These are phyloP conservation scores for Lacerta viridis DNA, from an alignment of 2,797 vertebrate genomes.

Conservation along the genomic window DNA sequence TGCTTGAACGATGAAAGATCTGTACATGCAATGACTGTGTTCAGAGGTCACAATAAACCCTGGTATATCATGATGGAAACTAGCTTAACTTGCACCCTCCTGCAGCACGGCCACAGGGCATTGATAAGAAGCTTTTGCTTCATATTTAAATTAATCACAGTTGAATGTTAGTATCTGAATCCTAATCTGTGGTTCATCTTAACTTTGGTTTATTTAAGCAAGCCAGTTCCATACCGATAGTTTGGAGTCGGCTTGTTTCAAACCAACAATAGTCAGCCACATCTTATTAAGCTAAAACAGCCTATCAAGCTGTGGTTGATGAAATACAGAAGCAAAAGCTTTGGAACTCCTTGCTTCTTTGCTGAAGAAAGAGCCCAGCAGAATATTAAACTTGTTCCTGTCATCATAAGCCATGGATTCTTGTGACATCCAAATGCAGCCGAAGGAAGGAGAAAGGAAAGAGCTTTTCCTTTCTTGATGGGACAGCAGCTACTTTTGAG, in stretches of 20 bases:
- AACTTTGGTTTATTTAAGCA: neutral
- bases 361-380: neutral
- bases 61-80: neutral
- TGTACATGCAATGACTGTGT: neutral
- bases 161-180: neutral
- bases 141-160: neutral
- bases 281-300: neutral
- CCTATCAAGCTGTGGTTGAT: neutral
- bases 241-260: too few species aligned
- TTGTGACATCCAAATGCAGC: neutral
- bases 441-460: too few species aligned
- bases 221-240: neutral
- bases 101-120: neutral
- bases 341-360: neutral
- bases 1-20: neutral
- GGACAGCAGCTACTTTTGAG: neutral
- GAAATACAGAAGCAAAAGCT: neutral
- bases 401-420: neutral
- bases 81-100: neutral
- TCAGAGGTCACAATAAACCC: neutral
- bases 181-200: neutral
- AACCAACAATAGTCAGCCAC: neutral
- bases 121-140: neutral
- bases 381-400: too few species aligned
- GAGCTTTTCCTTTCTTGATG: neutral